Conservation (phyloP, 2,113 vertebrate genomes). For the Gobius niger region DNA sequence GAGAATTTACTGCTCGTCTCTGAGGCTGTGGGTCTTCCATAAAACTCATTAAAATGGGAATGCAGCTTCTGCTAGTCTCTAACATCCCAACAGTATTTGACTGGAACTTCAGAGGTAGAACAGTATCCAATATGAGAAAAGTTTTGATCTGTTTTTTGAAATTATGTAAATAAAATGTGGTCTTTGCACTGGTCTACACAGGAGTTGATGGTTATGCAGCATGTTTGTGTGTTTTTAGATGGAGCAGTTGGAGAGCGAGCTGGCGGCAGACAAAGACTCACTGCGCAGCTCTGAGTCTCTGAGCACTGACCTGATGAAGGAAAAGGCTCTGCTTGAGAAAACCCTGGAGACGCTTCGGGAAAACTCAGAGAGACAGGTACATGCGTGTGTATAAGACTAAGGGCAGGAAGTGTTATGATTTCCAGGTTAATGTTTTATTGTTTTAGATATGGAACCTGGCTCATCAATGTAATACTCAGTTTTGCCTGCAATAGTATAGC, state of each 20-base stretch:
- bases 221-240: slow-evolving; percentile 73
- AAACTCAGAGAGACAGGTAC: slow-evolving; percentile 94
- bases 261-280: slow-evolving; percentile 85
- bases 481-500: neutral
- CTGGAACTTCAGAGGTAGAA: neutral
- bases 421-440: too few species aligned
- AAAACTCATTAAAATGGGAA: slow-evolving; percentile 44
- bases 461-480: too few species aligned
- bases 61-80: slow-evolving; percentile 6
- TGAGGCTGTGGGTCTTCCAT: slow-evolving; percentile 15
- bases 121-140: slow-evolving; percentile 1
- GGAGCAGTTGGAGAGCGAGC: slow-evolving; percentile 85
- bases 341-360: slow-evolving; percentile 89
- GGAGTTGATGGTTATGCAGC: neutral
- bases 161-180: neutral
- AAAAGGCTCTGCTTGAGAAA: slow-evolving; percentile 94
- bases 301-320: slow-evolving; percentile 93
- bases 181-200: neutral
- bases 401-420: too few species aligned
- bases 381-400: neutral
- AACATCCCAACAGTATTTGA: slow-evolving; percentile 5
- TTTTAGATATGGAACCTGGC: too few species aligned
- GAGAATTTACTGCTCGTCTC: slow-evolving; percentile 32
- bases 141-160: slow-evolving; percentile 15
- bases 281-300: slow-evolving; percentile 86